Evolutionary conservation across 2,113 vertebrate genomes (phyloP).

Genomic region (Oenanthe melanoleuca): DNA sequence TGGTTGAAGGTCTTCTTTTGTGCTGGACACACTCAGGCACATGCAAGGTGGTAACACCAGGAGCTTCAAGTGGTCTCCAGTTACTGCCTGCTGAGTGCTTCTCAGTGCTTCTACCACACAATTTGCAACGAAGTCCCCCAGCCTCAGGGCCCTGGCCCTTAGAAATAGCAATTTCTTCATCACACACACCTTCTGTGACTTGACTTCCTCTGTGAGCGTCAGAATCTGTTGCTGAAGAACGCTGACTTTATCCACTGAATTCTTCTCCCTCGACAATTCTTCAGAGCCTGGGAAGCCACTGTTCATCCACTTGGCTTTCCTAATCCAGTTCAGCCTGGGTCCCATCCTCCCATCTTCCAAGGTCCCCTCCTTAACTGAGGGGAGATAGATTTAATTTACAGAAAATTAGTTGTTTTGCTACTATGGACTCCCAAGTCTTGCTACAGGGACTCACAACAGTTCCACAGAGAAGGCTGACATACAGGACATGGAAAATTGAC

Average conservation of each 20-base stretch:
- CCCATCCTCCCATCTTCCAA: constrained; percentile 24
- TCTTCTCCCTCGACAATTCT: constrained; percentile 51
- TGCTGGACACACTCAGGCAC: neutral
- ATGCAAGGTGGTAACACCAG: neutral
- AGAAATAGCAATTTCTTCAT: neutral
- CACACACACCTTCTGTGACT: constrained; percentile 88
- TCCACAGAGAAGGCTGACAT: neutral
- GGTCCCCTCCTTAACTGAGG: constrained; percentile 31
- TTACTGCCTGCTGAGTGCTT: neutral
- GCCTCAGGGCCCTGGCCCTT: neutral
- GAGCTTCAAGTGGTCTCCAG: neutral
- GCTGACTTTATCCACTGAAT: constrained; percentile 60
- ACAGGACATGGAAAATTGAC: neutral
- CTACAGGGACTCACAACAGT: neutral
- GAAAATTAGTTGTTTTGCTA: neutral
- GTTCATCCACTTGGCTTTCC: constrained; percentile 69
- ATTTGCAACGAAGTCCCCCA: neutral
- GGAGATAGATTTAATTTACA: neutral
- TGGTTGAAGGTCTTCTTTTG: neutral
- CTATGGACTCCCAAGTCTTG: neutral
- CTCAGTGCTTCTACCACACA: neutral
- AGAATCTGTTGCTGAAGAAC: constrained; percentile 83
- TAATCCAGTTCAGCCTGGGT: constrained; percentile 49
- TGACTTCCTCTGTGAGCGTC: constrained; percentile 83
- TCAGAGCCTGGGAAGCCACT: constrained; percentile 69